Evolutionary conservation across 2,888 invertebrate genomes (phyloP), one percentile per base, ranked within the genome.

Genomic region (Lasius platythorax): DNA sequence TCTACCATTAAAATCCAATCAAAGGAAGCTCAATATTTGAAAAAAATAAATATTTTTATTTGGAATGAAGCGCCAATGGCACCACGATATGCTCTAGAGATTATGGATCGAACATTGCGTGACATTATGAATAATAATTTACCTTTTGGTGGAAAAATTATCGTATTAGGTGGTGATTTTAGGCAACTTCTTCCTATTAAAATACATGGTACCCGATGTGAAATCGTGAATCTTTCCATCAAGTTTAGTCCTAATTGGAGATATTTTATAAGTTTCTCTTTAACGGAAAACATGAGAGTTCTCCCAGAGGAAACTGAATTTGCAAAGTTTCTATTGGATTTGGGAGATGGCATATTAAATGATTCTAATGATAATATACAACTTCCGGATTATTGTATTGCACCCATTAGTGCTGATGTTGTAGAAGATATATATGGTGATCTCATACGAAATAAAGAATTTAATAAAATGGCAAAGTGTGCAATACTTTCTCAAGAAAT

Each of bases 281-380:
- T 72, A 33, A 37, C 9, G 0, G 8, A 70, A 30, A 70, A 70
- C 15, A 46, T 67, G 67, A n/a, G 67, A 67, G 23, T 67, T 70
- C 12, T 33, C 3, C 8, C 9, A n/a, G 53, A 56, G 2, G 37
- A 72, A 53, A 72, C 6, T 56, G 37, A 72, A 72, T 72, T 72
- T 72, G 56, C 50, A 37, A 72, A 72, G n/a, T 56, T 33, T 53
- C 8, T 72, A 23, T 56, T 72, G 8, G n/a, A 72, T 15, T 37
- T 72, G n/a, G 72, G 56, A 12, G 23, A 72, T 37, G 56, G 72
- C 2, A 53, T n/a, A 37, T 72, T 72, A 72, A 72, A 53, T 73
- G 58, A 40, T 28, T 18, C n/a, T n/a, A 37, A 53, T 15, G 8
- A 72, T 56, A 15, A 56, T 56, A 37, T 67, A 37, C 56, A 56